Evolutionary conservation across 2,797 vertebrate species (phyloP).

Genomic region (Hydrolagus colliei): DNA sequence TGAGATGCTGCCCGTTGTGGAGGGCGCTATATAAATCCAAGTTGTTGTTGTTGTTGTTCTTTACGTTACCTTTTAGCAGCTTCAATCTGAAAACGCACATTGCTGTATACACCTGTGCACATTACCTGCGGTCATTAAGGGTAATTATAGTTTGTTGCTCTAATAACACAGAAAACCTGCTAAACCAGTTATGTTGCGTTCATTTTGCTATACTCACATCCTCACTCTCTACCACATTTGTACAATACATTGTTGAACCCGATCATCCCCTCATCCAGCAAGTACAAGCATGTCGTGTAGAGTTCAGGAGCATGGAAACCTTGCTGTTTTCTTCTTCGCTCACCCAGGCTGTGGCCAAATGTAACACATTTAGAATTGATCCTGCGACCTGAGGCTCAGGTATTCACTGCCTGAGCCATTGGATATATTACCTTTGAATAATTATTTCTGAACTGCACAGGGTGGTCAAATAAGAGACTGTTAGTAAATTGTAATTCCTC

Average conservation of each 20-base stretch:
- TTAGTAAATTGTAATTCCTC: too few species aligned
- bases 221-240: not conserved
- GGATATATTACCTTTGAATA: too few species aligned
- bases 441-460: too few species aligned
- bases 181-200: not conserved
- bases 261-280: slow-evolving; percentile 40
- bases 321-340: slow-evolving; percentile 48
- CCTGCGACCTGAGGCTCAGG: too few species aligned
- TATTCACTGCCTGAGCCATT: too few species aligned
- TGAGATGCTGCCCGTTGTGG: too few species aligned
- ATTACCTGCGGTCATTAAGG: not conserved
- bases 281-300: slow-evolving; percentile 56
- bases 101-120: too few species aligned
- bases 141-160: not conserved
- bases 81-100: not conserved
- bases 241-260: too few species aligned
- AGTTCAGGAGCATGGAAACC: slow-evolving; percentile 55
- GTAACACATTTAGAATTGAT: too few species aligned
- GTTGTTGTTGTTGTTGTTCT: not conserved
- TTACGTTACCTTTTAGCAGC: not conserved
- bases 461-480: too few species aligned
- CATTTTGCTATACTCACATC: not conserved
- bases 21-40: not conserved
- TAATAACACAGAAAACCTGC: not conserved
- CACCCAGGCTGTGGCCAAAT: slow-evolving; percentile 15